These are phyloP conservation scores for Drosophila setifemur DNA, from an alignment of 1,140 invertebrate genomes.

Conservation along the genomic window DNA sequence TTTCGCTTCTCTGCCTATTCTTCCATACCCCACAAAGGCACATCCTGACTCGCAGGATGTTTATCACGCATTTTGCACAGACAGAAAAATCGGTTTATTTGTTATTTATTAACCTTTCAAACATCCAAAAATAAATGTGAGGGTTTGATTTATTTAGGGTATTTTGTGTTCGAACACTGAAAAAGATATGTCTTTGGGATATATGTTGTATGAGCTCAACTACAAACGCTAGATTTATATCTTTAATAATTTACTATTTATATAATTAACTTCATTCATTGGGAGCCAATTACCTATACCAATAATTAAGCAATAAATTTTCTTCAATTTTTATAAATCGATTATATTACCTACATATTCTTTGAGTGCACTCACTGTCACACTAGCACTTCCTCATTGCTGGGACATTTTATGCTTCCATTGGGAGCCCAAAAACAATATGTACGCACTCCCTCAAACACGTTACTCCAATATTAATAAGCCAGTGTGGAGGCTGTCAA, in stretches of 20 bases:
- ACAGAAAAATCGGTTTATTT: not conserved
- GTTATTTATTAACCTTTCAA: not conserved
- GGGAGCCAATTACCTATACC: too few relatives aligned
- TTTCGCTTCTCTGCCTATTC: constrained; percentile 27
- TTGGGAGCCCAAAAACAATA: constrained; percentile 46
- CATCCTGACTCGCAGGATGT: constrained; percentile 30
- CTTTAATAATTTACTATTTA: too few relatives aligned
- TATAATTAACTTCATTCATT: too few relatives aligned
- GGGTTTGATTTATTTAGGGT: too few relatives aligned
- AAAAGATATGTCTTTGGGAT: too few relatives aligned
- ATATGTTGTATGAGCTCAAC: too few relatives aligned
- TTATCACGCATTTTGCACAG: constrained; percentile 33
- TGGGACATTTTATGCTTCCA: constrained; percentile 64
- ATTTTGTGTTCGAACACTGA: too few relatives aligned
- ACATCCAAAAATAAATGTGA: not conserved
- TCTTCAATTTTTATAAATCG: too few relatives aligned
- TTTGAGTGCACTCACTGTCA: constrained; percentile 2
- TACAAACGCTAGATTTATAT: too few relatives aligned
- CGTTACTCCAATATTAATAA: constrained; percentile 76
- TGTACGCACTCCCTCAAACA: constrained; percentile 25
- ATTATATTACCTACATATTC: not conserved
- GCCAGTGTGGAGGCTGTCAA: constrained; percentile 59
- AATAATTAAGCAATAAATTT: too few relatives aligned
- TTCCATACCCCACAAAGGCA: not conserved
- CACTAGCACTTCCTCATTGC: constrained; percentile 4